Base-by-base conservation (phyloP, 1,140 invertebrate genomes). In the Neuroterus valhalla region DNA sequence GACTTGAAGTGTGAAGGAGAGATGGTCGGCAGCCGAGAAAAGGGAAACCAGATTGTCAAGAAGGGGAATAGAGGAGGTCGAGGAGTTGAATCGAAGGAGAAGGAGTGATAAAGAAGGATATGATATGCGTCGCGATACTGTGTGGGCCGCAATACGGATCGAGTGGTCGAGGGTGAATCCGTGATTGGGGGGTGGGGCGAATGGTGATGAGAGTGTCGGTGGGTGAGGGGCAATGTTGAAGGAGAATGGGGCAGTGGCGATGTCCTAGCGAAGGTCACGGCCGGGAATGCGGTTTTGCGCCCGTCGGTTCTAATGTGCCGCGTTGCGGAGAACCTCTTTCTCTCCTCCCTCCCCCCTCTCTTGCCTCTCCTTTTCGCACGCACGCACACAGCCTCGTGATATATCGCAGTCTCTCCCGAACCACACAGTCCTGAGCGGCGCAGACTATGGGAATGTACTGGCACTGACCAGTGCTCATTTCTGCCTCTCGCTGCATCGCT, bases 251-350 rank as follows among this genome's bases (percentile, higher is more conserved):
- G 23, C 71, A 88, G 89, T 89, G 89, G 86, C 88, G 88, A 90
- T 90, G 89, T 90, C 89, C 89, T 90, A 89, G 88, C 89, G 89
- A 90, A 90, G 89, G 89, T 90, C 89, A 90, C 88, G 89, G 89
- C 78, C 89, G 88, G 86, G 89, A 90, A 89, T 90, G 89, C 85
- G 86, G 88, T 89, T 89, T 89, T 82, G 84, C 82, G 85, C 84
- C 84, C 82, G 84, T 86, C 85, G 86, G 83, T 84, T 85, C 84
- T 82, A 77, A 83, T 82, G 84, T 82, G 81, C 81, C 80, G 78
- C 82, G 82, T 82, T 82, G 84, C 82, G 48, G 81, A 82, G 79
- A 71, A 78, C 79, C 38, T 69, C 77, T 78, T 15, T 48, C 68
- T 26, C 66, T 71, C 67, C 71, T 62, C 75, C 23, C 38, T 75